Evolutionary conservation across 2,888 invertebrate species (phyloP), one percentile per base, ranked within the genome.

Genomic region (Drosophila melanosoma): DNA sequence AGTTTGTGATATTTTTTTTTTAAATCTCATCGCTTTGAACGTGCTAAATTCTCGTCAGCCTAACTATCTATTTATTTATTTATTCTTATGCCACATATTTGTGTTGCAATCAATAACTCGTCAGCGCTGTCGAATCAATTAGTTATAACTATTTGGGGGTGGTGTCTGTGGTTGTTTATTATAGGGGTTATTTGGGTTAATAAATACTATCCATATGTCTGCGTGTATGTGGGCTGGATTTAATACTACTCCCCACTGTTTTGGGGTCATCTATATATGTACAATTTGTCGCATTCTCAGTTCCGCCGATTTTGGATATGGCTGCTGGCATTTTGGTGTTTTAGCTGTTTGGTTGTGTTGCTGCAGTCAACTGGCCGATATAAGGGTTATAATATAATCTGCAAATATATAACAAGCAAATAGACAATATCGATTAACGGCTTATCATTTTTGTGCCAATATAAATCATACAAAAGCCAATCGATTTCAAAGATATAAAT

Each of bases 361-460:
- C 67, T 69, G 59, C 69, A 45, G 48, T 83, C 59, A 86, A 61
- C 69, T 80, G 74, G 84, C 82, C 78, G 74, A 74, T 78, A 83
- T 81, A 48, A 80, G 78, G 80, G 81, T 70, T 75, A 71, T 65
- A 69, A 71, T 65, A 71, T 86, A 86, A 85, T 88, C 85, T 85
- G 85, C 49, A 88, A 85, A 85, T 81, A 83, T 58, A 74, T 53
- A 1, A 49, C 29, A 49, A 58, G 62, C 69, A 87, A 76, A 76
- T 81, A 83, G 83, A 86, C 23, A 83, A 80, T 86, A 81, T 86
- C 80, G 73, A 86, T 88, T 88, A 85, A 86, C 64, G 81, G 75
- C 70, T 72, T 75, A 57, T 35, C 61, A 67, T 58, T 69, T 69
- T 35, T 65, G 45, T 63, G 71, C 58, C 60, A 64, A 73, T 73